phyloP scores from a whole-genome alignment of 2,888 invertebrate genomes.

The Noctua comes region DNA sequence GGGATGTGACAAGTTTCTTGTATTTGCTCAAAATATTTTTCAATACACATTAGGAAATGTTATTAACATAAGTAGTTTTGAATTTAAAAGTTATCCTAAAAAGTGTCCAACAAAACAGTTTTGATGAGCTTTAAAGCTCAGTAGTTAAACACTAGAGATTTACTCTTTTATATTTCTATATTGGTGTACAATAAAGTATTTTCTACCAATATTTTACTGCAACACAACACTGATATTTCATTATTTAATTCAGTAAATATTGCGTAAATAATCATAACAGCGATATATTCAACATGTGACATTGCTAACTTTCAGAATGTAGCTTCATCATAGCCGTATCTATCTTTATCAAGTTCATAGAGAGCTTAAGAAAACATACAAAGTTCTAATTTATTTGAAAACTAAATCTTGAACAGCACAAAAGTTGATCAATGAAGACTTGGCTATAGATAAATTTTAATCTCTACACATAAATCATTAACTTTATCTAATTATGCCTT shows the following conservation, averaged over 20 bases:
- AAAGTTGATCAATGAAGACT: slow-evolving; percentile 20
- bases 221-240: background rate
- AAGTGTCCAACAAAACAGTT: background rate
- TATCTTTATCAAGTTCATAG: too few species aligned
- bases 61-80: background rate
- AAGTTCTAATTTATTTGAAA: background rate
- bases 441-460: background rate
- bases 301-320: background rate
- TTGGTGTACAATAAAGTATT: background rate
- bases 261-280: background rate
- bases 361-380: background rate
- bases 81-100: background rate
- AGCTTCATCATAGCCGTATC: background rate
- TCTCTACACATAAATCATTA: background rate
- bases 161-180: background rate
- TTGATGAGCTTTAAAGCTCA: slow-evolving; percentile 27
- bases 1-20: background rate
- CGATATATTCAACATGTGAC: background rate
- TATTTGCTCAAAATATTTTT: background rate
- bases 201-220: background rate
- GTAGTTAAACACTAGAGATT: background rate
- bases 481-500: slow-evolving; percentile 21
- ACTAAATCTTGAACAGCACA: background rate
- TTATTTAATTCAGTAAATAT: background rate
- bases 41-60: background rate